Evolutionary conservation across 1,140 invertebrate species (phyloP), one percentile per base, ranked within the genome.

Genomic region (Saccostrea glomerata): DNA sequence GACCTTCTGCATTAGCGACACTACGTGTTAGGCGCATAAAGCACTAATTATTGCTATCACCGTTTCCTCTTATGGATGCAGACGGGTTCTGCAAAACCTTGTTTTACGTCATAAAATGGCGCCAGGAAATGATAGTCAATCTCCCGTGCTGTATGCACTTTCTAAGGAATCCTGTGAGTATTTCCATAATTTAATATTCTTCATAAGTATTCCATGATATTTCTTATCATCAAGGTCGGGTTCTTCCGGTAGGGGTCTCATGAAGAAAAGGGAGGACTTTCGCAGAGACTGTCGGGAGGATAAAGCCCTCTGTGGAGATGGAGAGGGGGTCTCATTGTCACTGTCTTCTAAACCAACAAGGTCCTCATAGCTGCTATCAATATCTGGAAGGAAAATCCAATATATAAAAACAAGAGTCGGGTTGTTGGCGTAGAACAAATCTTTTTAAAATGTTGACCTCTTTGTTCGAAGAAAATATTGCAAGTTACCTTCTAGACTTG

Each of bases 121-220:
- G 70, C 70, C 70, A 73, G 70, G 12, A 73, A 73, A 40, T 12
- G 70, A 73, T 73, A 23, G 70, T 73, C 70, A 73, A 73, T 73
- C 70, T 30, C 70, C 70, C 11, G 70, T 73, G 70, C 70, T 73
- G 25, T 73, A 30, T 4, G 25, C 70, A 40, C 70, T 73, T 15
- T 73, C 70, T 36, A 73, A 73, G 36, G 70, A 73, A 11, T 73
- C 70, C 84, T 85, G 55, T 23, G 86, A 83, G 17, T 83, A 87
- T 84, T 87, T 87, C 86, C 86, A 87, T 56, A 87, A 58, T 58
- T 87, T 87, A 36, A 87, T 87, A n/a, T 87, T 87, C 58, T 60
- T 87, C 82, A 82, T 87, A 17, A 87, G 82, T 36, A 87, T 87
- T 54, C 82, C 77, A 20, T 87, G 20, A 56, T 87, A 87, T 66